These are phyloP conservation scores for Lagocephalus sceleratus DNA, from an alignment of 2,797 vertebrate species.

Conservation along the genomic window DNA sequence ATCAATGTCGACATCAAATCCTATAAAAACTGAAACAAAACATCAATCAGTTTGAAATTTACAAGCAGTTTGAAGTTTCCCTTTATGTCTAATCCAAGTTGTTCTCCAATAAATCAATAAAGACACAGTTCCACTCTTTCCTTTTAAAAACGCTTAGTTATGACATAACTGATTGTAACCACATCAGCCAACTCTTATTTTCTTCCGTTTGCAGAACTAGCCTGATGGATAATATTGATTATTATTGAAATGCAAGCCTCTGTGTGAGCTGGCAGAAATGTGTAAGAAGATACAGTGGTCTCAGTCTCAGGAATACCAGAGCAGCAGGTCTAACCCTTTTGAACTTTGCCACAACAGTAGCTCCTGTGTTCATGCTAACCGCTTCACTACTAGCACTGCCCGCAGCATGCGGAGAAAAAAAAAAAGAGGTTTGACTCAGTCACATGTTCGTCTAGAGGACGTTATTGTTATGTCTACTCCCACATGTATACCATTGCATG, in stretches of 20 bases:
- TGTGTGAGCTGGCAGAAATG: slow-evolving; percentile 25
- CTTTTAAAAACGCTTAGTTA: too few relatives aligned
- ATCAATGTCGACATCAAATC: too few relatives aligned
- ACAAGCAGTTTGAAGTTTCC: too few relatives aligned
- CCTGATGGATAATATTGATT: slow-evolving; percentile 6
- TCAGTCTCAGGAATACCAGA: slow-evolving; percentile 16
- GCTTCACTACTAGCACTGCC: slow-evolving; percentile 42
- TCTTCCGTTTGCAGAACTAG: slow-evolving; percentile 6
- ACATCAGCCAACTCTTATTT: not conserved
- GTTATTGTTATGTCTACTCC: slow-evolving; percentile 76
- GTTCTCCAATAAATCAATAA: too few relatives aligned
- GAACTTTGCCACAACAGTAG: slow-evolving; percentile 36
- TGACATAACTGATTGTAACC: too few relatives aligned
- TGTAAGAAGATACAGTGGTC: slow-evolving; percentile 9
- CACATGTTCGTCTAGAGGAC: slow-evolving; percentile 54
- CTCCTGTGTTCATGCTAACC: slow-evolving; percentile 41
- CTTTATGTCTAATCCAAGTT: too few relatives aligned
- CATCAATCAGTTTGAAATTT: too few relatives aligned
- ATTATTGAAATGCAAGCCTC: slow-evolving; percentile 22
- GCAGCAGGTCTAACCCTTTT: slow-evolving; percentile 28
- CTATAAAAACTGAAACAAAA: too few relatives aligned
- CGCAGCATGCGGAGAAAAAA: slow-evolving; percentile 20
- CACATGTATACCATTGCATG: slow-evolving; percentile 63
- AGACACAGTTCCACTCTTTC: too few relatives aligned
- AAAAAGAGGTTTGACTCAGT: slow-evolving; percentile 39